phyloP scores from a whole-genome alignment of 2,113 vertebrate genomes.

The Excalfactoria chinensis region DNA sequence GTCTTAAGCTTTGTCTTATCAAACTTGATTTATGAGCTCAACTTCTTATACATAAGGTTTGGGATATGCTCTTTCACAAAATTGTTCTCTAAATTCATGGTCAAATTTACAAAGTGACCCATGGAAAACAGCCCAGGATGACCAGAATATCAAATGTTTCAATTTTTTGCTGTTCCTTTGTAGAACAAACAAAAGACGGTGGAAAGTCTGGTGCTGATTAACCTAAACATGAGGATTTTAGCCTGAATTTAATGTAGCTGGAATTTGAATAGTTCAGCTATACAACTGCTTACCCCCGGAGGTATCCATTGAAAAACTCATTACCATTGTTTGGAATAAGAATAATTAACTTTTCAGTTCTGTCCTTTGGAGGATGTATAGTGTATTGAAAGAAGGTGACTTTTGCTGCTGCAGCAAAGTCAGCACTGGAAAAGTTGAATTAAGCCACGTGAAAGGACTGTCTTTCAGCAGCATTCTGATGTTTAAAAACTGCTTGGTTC shows the following conservation, averaged over 20 bases:
- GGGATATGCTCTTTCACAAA: constrained; percentile 35
- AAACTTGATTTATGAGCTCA: neutral
- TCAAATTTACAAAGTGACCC: neutral
- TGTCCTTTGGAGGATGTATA: neutral
- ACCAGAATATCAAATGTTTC: neutral
- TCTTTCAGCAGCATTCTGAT: neutral
- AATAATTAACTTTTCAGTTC: constrained; percentile 5
- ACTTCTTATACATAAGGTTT: neutral
- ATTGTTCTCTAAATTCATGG: neutral
- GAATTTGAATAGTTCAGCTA: neutral
- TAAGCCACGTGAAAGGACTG: neutral
- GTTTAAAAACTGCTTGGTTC: neutral
- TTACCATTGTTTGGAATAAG: constrained; percentile 41
- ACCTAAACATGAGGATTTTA: constrained; percentile 27
- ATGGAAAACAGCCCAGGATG: neutral
- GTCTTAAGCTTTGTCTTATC: neutral
- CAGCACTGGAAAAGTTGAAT: neutral
- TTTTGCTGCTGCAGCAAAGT: neutral
- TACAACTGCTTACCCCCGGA: constrained; percentile 52
- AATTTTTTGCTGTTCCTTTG: neutral
- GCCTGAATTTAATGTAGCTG: constrained; percentile 12
- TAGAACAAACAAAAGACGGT: neutral
- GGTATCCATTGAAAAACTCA: constrained; percentile 43
- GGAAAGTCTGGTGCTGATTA: constrained; percentile 44
- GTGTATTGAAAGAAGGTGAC: constrained; percentile 48